Evolutionary conservation across 2,113 vertebrate genomes (phyloP), one percentile per base, ranked within the genome.

Genomic region (Mus musculus): DNA sequence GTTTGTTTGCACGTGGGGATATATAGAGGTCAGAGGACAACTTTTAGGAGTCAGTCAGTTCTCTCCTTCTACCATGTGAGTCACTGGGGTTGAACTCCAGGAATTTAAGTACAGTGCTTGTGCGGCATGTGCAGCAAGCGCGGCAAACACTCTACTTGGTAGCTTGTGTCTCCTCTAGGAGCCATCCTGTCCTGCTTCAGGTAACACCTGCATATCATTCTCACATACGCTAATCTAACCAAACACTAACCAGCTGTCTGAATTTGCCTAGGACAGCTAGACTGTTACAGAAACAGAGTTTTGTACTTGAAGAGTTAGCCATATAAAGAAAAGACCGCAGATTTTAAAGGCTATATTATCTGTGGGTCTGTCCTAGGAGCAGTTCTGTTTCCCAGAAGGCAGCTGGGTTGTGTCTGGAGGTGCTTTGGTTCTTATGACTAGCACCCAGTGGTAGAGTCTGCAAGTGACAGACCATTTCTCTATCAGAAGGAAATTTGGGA

Each of bases 231-330:
- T n/a, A 73, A 42, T 12, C 78, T 92, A 90, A 85, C 22, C n/a
- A 49, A 65, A 86, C n/a, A 84, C 24, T 71, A 77, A 84, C 28
- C 59, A 69, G 91, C 20, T 92, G 46, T 65, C 69, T 61, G 42
- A 5, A 39, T 77, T 95, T 92, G 52, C 49, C 36, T 82, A 17
- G 56, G 42, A 36, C 67, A 52, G 26, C 30, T 24, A 85, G 76
- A 90, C 49, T 61, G 59, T 19, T 69, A 88, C n/a, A 92, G 85
- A 96, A 96, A 90, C 71, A 65, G n/a, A 89, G 12, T 88, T 46
- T 10, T 73, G n/a, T 42, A 24, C 22, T 93, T 90, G 80, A 77
- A 76, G 39, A 88, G 24, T 82, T 90, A 91, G 72, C 22, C 20
- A 26, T 22, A 2, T 52, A 90, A 93, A 88, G 71, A 91, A 96